Evolutionary conservation across 2,797 vertebrate species (phyloP), one percentile per base, ranked within the genome.

Genomic region (Setipinna tenuifilis): DNA sequence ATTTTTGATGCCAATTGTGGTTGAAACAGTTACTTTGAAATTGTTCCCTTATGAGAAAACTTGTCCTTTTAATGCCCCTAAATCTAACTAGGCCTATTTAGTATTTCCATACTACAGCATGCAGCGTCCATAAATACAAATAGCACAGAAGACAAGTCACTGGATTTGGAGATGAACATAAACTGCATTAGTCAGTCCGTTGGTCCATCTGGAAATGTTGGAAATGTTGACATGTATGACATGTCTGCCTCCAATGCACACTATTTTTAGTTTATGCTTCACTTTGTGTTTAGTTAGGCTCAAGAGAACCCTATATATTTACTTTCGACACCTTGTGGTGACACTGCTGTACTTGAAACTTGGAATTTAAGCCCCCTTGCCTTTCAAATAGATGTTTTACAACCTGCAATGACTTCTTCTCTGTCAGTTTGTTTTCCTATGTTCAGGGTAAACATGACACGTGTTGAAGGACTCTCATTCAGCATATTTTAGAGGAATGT

Each of bases 391-490:
- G 89, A 87, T 92, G 88, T 89, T 92, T 90, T 91, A 90, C 86
- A 91, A 87, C 90, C 87, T 86, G 85, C 85, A 91, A 88, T 92
- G 89, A 92, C 88, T 86, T 86, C 35, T 88, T 88, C 86, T 92
- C 89, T 90, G 90, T 89, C 84, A 84, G 89, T 91, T 91, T 93
- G 90, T 91, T 93, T 94, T 92, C 89, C 91, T 89, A 91, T 88
- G 61, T 91, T 90, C 90, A 91, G 89, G 89, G 93, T 91, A 93
- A 93, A 94, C 91, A 94, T 88, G 87, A 91, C 88, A 92, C 91
- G 91, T 92, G 89, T 91, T 94, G 92, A 94, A 93, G 90, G 93
- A 92, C 90, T 88, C 88, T 90, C 88, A 92, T 93, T 93, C 92
- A 87, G n/a, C 88, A 89, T 89, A 88, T 91, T 88, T 90, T 84